Evolutionary conservation across 1,140 invertebrate species (phyloP), one percentile per base, ranked within the genome.

Genomic region (Anadara kagoshimensis): DNA sequence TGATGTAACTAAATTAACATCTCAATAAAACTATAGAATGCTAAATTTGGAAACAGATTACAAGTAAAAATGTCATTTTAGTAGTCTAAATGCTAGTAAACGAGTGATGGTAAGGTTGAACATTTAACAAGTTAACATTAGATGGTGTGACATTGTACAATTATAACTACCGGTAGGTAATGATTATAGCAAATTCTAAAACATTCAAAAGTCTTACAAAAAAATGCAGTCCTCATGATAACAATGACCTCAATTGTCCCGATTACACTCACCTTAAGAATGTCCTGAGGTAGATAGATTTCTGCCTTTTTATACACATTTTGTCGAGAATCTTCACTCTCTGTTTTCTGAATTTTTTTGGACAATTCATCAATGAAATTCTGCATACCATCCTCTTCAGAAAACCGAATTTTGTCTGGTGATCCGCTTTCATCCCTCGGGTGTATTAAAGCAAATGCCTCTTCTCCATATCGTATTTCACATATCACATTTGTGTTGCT

Each of bases 401-500:
- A 57, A 12, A 10, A 11, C 5, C 36, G 36, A 8, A 69, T 41
- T 11, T 67, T 64, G 16, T 47, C 20, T 36, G 36, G 22, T 4
- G 5, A 11, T n/a, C 22, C 24, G 14, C 49, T 24, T 10, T 63
- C 76, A 62, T 56, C 54, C 14, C 43, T 43, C 26, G 66, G 56
- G 49, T 76, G 44, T 16, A 78, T 45, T n/a, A 49, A 41, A 1
- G 77, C 77, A 24, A 18, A 45, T n/a, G 64, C 45, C 29, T 64
- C 24, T 0, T 79, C 73, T 53, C 65, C 45, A 49, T 82, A 78
- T 5, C 51, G 45, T 24, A 82, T 79, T 44, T 81, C 74, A 75
- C 77, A 79, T 16, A 81, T 79, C 0, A 76, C 67, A 54, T 74
- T 76, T 12, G 79, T 81, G 69, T 78, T 81, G 36, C 79, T 81